Conservation (phyloP, 2,797 vertebrate genomes). For the Enoplosus armatus region DNA sequence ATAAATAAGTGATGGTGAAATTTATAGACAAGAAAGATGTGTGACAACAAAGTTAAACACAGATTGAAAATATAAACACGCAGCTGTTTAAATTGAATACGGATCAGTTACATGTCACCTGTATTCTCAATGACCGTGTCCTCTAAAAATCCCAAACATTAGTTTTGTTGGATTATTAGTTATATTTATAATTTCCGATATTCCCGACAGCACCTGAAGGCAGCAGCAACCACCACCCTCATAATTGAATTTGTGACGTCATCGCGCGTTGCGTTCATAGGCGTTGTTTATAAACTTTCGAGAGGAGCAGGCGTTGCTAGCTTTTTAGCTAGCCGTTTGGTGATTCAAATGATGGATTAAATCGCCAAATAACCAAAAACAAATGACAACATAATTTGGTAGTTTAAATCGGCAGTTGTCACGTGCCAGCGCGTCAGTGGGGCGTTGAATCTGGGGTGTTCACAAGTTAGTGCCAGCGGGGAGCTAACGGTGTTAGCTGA, state of each 20-base stretch:
- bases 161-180: too few species aligned
- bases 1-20: background rate
- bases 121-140: background rate
- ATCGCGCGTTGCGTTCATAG: background rate
- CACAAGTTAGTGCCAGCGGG: background rate
- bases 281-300: constrained; percentile 38
- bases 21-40: background rate
- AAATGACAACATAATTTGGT: accelerated
- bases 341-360: background rate
- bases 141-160: background rate
- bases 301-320: background rate
- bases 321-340: background rate
- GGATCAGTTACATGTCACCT: background rate
- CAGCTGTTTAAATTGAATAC: background rate
- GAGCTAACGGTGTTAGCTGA: constrained; percentile 1
- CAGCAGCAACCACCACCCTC: background rate
- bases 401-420: accelerated
- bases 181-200: background rate
- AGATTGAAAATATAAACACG: background rate
- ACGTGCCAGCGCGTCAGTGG: background rate
- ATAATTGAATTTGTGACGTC: background rate
- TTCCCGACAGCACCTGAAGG: background rate
- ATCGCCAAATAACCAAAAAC: too few species aligned
- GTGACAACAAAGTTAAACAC: background rate
- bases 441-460: background rate